A percentile compares a stretch with the other conserved stretches of the same genome.
Evolutionary conservation across 23 tunicate genomes (phyloP).

Genomic region (Halocynthia aurantium): DNA sequence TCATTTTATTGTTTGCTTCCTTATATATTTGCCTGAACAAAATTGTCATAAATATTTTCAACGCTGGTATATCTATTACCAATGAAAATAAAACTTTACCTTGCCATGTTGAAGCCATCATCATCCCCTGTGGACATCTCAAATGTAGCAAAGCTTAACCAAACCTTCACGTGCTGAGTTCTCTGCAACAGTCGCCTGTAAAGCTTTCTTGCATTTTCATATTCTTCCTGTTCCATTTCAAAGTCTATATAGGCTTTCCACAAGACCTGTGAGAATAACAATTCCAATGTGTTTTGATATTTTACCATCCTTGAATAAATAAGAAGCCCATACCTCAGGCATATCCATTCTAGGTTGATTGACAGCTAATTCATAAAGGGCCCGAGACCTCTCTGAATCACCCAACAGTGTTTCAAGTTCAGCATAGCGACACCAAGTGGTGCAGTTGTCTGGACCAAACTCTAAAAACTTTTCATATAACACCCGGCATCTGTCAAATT

Average conservation of each 20-base stretch:
- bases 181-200: slow-evolving; percentile 70
- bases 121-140: slow-evolving; percentile 32
- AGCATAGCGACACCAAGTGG: slow-evolving; percentile 94
- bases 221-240: slow-evolving; percentile 79
- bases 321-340: slow-evolving; percentile 60
- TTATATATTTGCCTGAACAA: slow-evolving; percentile 44
- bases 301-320: background rate
- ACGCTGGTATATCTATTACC: background rate
- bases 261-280: slow-evolving; percentile 33
- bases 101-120: slow-evolving; percentile 36
- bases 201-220: slow-evolving; percentile 56
- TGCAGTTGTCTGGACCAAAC: slow-evolving; percentile 84
- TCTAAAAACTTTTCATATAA: slow-evolving; percentile 85
- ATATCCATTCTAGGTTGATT: slow-evolving; percentile 80
- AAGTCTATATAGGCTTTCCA: slow-evolving; percentile 97
- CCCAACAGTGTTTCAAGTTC: slow-evolving; percentile 89
- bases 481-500: slow-evolving; percentile 94
- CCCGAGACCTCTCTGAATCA: slow-evolving; percentile 83
- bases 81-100: slow-evolving; percentile 21
- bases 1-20: slow-evolving; percentile 58
- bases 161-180: slow-evolving; percentile 88
- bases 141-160: slow-evolving; percentile 80
- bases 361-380: slow-evolving; percentile 83
- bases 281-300: background rate
- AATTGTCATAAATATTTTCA: too few species aligned